A percentile compares a stretch with the other conserved stretches of the same genome.
These are phyloP conservation scores for Forpus xanthops DNA, from an alignment of 2,797 vertebrate genomes.

Conservation along the genomic window DNA sequence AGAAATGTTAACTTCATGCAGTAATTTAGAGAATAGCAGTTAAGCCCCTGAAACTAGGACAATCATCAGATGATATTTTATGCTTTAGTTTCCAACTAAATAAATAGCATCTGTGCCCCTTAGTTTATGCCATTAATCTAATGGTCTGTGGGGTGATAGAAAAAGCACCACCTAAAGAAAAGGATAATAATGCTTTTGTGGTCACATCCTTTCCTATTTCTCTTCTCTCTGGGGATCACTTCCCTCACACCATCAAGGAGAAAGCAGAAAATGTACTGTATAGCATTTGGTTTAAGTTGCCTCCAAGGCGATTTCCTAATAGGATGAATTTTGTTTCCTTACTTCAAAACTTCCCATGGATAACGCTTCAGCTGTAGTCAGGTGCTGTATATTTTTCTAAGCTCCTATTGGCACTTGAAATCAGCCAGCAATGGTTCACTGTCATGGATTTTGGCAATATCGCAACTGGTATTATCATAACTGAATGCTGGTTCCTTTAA, in stretches of 20 bases:
- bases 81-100: background rate
- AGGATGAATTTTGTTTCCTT: background rate
- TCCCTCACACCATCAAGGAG: background rate
- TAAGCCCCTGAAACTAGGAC: background rate
- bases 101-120: background rate
- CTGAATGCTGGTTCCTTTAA: background rate
- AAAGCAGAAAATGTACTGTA: background rate
- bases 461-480: background rate
- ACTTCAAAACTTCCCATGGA: background rate
- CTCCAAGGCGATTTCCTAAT: background rate
- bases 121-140: background rate
- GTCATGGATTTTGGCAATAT: background rate
- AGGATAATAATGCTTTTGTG: background rate
- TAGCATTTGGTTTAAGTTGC: background rate
- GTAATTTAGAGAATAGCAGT: background rate
- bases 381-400: background rate
- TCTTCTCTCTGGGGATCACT: background rate
- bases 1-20: background rate
- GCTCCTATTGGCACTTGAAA: background rate
- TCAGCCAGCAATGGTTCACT: background rate
- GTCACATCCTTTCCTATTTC: background rate
- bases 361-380: background rate
- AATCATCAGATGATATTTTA: rapidly evolving
- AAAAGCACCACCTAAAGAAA: background rate
- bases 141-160: background rate